Evolutionary conservation across 2,113 vertebrate species (phyloP), one percentile per base, ranked within the genome.

Genomic region (Sinocyclocheilus rhinocerous): DNA sequence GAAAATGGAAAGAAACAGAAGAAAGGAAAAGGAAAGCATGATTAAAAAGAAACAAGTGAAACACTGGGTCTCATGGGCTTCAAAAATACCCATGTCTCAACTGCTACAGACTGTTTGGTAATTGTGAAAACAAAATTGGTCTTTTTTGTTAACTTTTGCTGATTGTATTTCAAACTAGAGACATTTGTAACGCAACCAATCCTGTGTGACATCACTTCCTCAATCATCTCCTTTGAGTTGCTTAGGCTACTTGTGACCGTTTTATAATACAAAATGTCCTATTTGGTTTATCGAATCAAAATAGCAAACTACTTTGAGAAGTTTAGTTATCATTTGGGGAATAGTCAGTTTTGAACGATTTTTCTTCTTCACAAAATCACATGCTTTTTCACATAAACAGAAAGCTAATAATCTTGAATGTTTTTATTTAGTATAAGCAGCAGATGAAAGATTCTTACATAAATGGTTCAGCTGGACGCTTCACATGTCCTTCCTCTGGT

Each of bases 1-100:
- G 96, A 98, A 91, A 97, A 97, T 13, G 96, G 96, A 85, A 97
- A 94, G 92, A 96, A 91, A 92, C 95, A 95, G 90, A 96, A 94
- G 94, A 98, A 95, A 91, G 96, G 95, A 91, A 91, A 92, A 88
- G 88, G 90, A 0, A 95, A 95, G 82, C 90, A 84, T 48, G 94
- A 95, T 86, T 99, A 92, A 97, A 95, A 80, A 92, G 93, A n/a
- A 48, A 59, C 52, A 70, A 2, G 57, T 22, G 95, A 75, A 72
- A 86, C 73, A 76, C 88, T 84, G 85, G 65, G 81, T 63, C 70
- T 10, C 57, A 20, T 26, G 36, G 55, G 84, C n/a, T 82, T 81
- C 57, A 42, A 65, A 22, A 39, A 65, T 18, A 22, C 9, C 59
- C 61, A 67, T 61, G 52, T 67, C 79, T 65, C 59, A 69, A 69